Conservation (phyloP, 2,113 vertebrate genomes). For the Gila orcuttii region DNA sequence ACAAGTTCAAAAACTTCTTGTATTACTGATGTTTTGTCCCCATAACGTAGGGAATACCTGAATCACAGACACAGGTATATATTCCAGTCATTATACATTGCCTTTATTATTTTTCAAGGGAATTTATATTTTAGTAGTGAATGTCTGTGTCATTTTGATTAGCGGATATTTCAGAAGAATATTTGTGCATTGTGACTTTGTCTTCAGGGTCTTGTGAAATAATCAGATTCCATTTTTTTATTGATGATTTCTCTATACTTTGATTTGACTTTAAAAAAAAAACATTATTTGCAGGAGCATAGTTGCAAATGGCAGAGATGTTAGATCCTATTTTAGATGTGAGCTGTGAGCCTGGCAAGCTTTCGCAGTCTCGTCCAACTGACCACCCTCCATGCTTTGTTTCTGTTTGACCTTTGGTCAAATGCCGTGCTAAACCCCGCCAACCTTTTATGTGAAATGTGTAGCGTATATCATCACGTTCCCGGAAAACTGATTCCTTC, state of each 20-base stretch:
- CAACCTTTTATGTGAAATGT: conserved; percentile 79
- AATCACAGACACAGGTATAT: no score
- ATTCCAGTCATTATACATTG: not conserved
- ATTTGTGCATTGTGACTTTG: conserved; percentile 8
- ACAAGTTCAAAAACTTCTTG: no score
- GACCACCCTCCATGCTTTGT: conserved; percentile 75
- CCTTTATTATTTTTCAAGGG: not conserved
- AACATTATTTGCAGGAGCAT: not conserved
- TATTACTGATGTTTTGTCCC: no score
- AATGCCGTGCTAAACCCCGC: conserved; percentile 72
- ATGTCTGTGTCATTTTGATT: conserved; percentile 18
- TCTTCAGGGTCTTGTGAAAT: conserved; percentile 14
- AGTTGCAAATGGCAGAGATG: conserved; percentile 5
- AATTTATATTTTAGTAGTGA: not conserved
- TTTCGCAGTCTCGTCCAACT: conserved; percentile 63
- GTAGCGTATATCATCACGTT: conserved; percentile 59
- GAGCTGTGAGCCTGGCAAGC: conserved; percentile 28
- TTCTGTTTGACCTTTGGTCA: conserved; percentile 75
- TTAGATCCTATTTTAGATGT: conserved; percentile 41
- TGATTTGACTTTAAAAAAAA: not conserved
- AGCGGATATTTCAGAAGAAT: not conserved
- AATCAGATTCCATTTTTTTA: conserved; percentile 28
- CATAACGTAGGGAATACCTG: no score
- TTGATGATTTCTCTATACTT: conserved; percentile 8
- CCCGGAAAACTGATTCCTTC: conserved; percentile 39